Evolutionary conservation across 2,888 invertebrate genomes (phyloP).

Genomic region (Conistra vaccinii): DNA sequence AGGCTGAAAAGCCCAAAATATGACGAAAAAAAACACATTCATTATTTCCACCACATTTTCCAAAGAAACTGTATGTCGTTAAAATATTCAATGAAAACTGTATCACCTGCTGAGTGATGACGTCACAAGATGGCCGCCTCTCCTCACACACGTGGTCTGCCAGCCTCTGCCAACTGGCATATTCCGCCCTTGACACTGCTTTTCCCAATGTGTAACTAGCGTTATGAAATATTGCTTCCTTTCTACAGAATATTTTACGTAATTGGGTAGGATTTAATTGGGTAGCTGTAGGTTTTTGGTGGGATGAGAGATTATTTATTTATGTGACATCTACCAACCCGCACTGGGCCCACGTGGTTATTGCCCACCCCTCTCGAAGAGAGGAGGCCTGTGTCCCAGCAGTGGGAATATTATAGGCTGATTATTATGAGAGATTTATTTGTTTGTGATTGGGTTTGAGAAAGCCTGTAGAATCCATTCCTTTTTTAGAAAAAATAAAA

Average conservation of each 20-base stretch:
- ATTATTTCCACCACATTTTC: not conserved
- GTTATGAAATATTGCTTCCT: constrained; percentile 61
- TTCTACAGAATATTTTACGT: constrained; percentile 21
- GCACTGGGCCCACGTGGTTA: too few species aligned
- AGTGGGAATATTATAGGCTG: too few species aligned
- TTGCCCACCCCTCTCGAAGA: too few species aligned
- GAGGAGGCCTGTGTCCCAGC: too few species aligned
- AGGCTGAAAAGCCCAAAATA: too few species aligned
- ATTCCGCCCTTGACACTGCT: constrained; percentile 72
- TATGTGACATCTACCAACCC: too few species aligned
- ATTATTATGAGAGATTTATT: too few species aligned
- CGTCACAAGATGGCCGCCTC: constrained; percentile 50
- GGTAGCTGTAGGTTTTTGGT: not conserved
- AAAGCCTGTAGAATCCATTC: not conserved
- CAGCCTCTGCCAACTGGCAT: constrained; percentile 68
- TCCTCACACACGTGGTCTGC: constrained; percentile 66
- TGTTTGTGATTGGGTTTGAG: not conserved
- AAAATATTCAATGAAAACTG: constrained; percentile 35
- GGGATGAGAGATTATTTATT: not conserved
- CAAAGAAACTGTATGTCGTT: not conserved
- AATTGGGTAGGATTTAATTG: constrained; percentile 35
- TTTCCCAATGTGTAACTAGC: constrained; percentile 37
- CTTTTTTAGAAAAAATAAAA: not conserved
- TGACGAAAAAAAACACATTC: not conserved
- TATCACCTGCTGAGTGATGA: constrained; percentile 40